These are phyloP conservation scores for Ommatoiulus sabulosus DNA, from an alignment of 2,888 invertebrate genomes.

Conservation along the genomic window DNA sequence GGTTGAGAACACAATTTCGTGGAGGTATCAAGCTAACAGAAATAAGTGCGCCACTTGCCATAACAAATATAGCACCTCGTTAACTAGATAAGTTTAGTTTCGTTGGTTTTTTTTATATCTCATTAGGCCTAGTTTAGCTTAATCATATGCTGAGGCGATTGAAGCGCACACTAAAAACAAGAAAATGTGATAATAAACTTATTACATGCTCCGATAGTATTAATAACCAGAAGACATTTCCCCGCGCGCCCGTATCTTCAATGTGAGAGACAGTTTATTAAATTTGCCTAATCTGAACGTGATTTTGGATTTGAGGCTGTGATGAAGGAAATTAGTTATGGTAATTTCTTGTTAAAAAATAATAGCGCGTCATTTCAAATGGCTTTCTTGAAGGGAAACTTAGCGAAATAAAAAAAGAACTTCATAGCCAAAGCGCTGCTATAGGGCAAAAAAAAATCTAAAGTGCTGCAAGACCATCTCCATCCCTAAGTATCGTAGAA, in stretches of 20 bases:
- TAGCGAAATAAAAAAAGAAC: background rate
- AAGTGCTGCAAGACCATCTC: slow-evolving; percentile 18
- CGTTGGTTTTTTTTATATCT: background rate
- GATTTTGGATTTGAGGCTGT: slow-evolving; percentile 1
- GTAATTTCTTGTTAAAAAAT: slow-evolving; percentile 10
- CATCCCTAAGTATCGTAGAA: slow-evolving; percentile 9
- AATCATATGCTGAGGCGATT: background rate
- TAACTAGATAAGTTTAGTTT: background rate
- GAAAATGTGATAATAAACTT: background rate
- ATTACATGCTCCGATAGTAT: slow-evolving; percentile 14
- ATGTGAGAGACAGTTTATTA: slow-evolving; percentile 3
- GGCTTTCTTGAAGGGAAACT: slow-evolving; percentile 1
- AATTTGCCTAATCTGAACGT: slow-evolving; percentile 31
- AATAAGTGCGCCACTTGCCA: background rate
- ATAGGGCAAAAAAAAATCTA: background rate
- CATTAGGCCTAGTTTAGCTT: background rate
- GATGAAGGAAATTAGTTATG: slow-evolving; percentile 36
- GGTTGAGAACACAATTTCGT: too few relatives aligned
- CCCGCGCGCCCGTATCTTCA: background rate
- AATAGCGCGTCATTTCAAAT: background rate
- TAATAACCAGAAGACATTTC: background rate
- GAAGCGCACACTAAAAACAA: background rate
- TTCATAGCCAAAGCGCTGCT: background rate
- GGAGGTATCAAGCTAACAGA: background rate
- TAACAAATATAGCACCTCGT: background rate